Evolutionary conservation across 2,888 invertebrate species (phyloP).

Genomic region (Himalopsyche anomala): DNA sequence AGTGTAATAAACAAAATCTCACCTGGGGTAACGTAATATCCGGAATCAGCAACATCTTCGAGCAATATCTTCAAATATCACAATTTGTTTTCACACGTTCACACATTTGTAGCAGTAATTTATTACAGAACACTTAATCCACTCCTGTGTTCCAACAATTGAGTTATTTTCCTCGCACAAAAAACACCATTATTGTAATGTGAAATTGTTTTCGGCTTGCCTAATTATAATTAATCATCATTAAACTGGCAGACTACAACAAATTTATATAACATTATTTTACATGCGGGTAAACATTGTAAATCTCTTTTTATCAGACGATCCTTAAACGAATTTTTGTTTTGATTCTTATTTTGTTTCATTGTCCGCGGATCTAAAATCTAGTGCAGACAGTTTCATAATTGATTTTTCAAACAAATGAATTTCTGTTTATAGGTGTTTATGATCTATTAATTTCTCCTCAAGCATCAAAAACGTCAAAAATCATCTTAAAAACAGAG

Average conservation of each 20-base stretch:
- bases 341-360: too few relatives aligned
- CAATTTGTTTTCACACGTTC: neutral
- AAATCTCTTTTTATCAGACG: too few relatives aligned
- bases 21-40: slow-evolving; percentile 47
- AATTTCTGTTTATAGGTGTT: too few relatives aligned
- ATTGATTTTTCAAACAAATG: too few relatives aligned
- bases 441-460: too few relatives aligned
- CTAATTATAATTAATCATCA: slow-evolving; percentile 8
- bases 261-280: neutral
- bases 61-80: neutral
- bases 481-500: too few relatives aligned
- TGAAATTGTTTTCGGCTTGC: neutral
- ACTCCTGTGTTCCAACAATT: slow-evolving; percentile 8
- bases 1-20: neutral
- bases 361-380: too few relatives aligned
- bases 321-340: too few relatives aligned
- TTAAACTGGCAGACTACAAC: neutral
- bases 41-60: slow-evolving; percentile 38
- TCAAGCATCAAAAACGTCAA: too few relatives aligned
- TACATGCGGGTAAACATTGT: too few relatives aligned
- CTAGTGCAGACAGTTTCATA: too few relatives aligned
- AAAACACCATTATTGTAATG: neutral
- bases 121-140: neutral
- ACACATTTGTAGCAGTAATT: neutral
- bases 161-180: slow-evolving; percentile 17